A percentile compares a stretch with the other conserved stretches of the same genome.
phyloP scores from a whole-genome alignment of 1,140 invertebrate genomes.

The Brachionus manjavacas region DNA sequence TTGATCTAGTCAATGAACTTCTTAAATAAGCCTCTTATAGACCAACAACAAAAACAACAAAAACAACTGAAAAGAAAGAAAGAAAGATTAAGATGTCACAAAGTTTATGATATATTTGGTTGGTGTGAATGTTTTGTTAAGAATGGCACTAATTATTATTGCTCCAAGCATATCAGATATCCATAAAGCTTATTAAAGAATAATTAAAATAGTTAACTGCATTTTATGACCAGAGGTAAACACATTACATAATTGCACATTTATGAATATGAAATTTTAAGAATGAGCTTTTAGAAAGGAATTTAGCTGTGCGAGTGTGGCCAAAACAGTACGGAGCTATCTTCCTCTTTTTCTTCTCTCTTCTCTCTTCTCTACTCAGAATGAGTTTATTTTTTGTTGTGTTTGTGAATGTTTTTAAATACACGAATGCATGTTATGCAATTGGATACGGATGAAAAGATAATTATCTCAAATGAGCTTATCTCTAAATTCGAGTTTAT shows the following conservation, averaged over 20 bases:
- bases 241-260: no score
- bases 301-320: not conserved
- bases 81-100: not conserved
- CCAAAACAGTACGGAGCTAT: not conserved
- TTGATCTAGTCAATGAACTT: not conserved
- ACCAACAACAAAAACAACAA: no score
- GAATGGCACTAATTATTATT: not conserved
- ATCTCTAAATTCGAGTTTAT: not conserved
- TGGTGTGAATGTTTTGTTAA: not conserved
- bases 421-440: not conserved
- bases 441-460: constrained; percentile 27
- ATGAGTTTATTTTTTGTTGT: not conserved
- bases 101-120: not conserved
- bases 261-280: not conserved
- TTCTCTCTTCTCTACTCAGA: not conserved
- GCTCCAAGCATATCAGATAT: not conserved
- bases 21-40: no score
- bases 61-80: no score
- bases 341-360: not conserved
- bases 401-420: not conserved
- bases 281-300: not conserved
- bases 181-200: not conserved
- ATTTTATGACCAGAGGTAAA: constrained; percentile 6
- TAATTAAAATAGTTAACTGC: constrained; percentile 21
- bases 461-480: constrained; percentile 20